A percentile compares a stretch with the other conserved stretches of the same genome.
Evolutionary conservation across 2,797 vertebrate species (phyloP).

Genomic region (Salmo trutta): DNA sequence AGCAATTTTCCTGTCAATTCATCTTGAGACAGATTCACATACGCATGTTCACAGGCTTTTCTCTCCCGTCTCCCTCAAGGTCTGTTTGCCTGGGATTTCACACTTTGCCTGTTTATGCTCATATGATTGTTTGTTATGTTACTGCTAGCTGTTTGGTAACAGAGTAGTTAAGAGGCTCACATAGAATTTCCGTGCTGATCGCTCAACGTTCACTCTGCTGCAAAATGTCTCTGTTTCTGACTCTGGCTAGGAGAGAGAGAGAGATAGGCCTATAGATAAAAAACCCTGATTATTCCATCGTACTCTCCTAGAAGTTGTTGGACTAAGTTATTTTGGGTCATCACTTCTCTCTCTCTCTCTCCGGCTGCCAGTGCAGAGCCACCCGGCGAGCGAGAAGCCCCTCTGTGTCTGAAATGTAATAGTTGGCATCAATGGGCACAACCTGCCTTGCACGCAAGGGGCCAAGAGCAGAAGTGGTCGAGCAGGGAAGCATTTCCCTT

Average conservation of each 20-base stretch:
- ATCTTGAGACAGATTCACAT: not conserved
- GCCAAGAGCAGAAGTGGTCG: conserved; percentile 23
- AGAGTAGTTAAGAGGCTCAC: conserved; percentile 34
- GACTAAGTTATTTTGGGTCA: conserved; percentile 84
- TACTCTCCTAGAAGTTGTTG: conserved; percentile 77
- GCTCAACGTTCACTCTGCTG: conserved; percentile 4
- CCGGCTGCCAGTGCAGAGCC: conserved; percentile 23
- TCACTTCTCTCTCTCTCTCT: conserved; percentile 53
- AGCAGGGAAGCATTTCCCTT: not conserved
- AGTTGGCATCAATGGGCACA: conserved; percentile 43
- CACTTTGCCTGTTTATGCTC: conserved; percentile 27
- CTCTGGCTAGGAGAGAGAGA: not conserved
- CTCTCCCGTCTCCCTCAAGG: not conserved
- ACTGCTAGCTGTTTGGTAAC: conserved; percentile 42
- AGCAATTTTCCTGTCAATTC: conserved; percentile 10
- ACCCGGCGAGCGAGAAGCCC: conserved; percentile 43
- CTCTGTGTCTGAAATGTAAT: conserved; percentile 75
- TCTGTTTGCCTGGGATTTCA: conserved; percentile 6
- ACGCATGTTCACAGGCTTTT: not conserved
- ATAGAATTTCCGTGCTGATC: conserved; percentile 17
- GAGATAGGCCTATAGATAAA: conserved; percentile 52
- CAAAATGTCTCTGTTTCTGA: not conserved
- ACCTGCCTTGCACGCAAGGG: conserved; percentile 7
- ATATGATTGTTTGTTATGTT: conserved; percentile 33
- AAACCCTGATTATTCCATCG: conserved; percentile 75